Evolutionary conservation across 2,797 vertebrate genomes (phyloP), one percentile per base, ranked within the genome.

Genomic region (Tauraco hartlaubi): DNA sequence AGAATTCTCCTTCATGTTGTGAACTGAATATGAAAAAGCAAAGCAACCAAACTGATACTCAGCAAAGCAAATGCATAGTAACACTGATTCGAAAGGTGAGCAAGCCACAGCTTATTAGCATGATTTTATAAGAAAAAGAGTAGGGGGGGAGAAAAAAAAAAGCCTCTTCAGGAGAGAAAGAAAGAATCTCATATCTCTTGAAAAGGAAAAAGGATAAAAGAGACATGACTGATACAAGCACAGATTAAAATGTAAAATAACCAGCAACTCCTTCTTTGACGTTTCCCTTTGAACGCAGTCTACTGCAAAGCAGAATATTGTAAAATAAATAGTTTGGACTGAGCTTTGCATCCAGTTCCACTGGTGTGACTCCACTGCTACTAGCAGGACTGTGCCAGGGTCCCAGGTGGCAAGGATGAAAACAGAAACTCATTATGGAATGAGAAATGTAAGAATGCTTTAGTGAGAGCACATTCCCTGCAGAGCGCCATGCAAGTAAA

Each of bases 1-100:
- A 94, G 92, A 97, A 94, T 97, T 97, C 81, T 91, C 94, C 90
- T 93, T 96, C 84, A 83, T 90, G 67, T 95, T 94, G 90, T 92
- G 96, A 96, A 94, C 81, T 59, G 95, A 97, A 97, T 96, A 90
- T 73, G 92, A 94, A 96, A 96, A 86, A 91, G 79, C 49, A 48
- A 87, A 94, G 78, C 49, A 7, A 88, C 72, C 71, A 77, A 95
- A 94, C 68, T 90, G 89, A 92, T 77, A 85, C 87, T 94, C 94
- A 96, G 96, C 41, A 95, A 95, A 95, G 86, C 68, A 96, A 95
- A 83, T 62, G 85, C 72, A 82, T 20, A 52, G 88, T 95, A 97
- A 96, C 92, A 94, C 71, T 75, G 88, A 73, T 94, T 93, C 28
- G 26, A 93, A 93, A 96, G 67, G 68, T 88, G 91, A 97, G 83